Evolutionary conservation across 2,797 vertebrate species (phyloP).

Genomic region (Oreochromis grahami): DNA sequence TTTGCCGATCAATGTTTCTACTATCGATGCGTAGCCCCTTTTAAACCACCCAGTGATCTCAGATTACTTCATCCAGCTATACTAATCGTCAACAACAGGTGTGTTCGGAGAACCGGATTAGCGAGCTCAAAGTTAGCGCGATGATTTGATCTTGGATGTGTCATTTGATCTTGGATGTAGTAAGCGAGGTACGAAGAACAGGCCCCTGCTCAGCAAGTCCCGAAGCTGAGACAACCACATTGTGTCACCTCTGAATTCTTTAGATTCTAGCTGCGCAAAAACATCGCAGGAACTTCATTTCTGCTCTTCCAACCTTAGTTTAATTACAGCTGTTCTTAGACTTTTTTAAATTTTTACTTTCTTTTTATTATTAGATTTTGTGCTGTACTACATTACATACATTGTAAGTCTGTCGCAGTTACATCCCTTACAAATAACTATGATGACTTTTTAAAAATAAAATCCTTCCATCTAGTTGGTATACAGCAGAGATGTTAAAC

Average conservation of each 20-base stretch:
- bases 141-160: no score
- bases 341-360: not conserved
- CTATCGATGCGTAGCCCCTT: no score
- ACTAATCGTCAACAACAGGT: no score
- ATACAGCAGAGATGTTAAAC: not conserved
- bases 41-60: no score
- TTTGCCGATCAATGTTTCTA: no score
- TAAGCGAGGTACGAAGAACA: no score
- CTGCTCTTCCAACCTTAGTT: not conserved
- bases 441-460: not conserved
- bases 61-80: no score
- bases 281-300: not conserved
- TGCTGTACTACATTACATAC: not conserved
- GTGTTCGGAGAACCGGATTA: no score
- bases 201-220: slow-evolving; percentile 1
- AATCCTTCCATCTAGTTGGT: not conserved
- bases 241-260: not conserved
- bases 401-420: not conserved
- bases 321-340: not conserved
- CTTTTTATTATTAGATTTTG: not conserved
- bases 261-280: not conserved
- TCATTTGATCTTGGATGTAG: no score
- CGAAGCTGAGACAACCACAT: not conserved
- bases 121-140: no score
- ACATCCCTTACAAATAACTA: not conserved